These are phyloP conservation scores for Ectemnius continuus DNA, from an alignment of 2,888 invertebrate genomes.

Conservation along the genomic window DNA sequence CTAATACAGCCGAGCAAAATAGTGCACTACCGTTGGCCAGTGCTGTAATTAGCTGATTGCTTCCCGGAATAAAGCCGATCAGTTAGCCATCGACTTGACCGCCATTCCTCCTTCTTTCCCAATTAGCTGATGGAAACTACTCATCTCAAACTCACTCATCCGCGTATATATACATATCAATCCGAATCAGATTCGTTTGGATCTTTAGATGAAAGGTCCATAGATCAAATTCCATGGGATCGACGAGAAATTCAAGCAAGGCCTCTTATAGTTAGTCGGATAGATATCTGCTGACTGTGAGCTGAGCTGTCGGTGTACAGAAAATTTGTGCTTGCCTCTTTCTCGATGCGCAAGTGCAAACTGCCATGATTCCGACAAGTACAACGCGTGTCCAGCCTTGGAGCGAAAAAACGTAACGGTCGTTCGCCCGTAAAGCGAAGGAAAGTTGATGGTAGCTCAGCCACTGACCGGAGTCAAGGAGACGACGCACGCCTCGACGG, in stretches of 20 bases:
- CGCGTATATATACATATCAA: no score
- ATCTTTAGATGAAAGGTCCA: neutral
- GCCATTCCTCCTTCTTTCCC: constrained; percentile 48
- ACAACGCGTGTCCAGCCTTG: constrained; percentile 65
- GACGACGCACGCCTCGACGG: constrained; percentile 66
- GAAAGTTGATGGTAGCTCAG: constrained; percentile 73
- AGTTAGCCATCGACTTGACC: constrained; percentile 15
- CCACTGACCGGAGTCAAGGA: constrained; percentile 75
- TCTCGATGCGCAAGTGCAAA: no score
- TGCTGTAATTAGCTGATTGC: constrained; percentile 59
- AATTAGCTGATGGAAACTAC: constrained; percentile 61
- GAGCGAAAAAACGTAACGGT: constrained; percentile 76
- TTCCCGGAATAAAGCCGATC: constrained; percentile 38
- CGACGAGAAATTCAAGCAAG: neutral
- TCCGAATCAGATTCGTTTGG: no score
- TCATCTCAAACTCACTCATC: no score
- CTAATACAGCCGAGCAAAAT: no score
- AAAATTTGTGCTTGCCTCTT: no score
- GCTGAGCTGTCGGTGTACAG: no score
- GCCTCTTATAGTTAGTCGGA: no score
- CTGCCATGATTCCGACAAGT: no score
- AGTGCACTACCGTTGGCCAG: neutral
- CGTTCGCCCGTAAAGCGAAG: constrained; percentile 76
- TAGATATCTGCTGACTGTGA: no score
- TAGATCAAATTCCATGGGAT: neutral